phyloP scores from a whole-genome alignment of 2,797 vertebrate species.

The Synanceia verrucosa region DNA sequence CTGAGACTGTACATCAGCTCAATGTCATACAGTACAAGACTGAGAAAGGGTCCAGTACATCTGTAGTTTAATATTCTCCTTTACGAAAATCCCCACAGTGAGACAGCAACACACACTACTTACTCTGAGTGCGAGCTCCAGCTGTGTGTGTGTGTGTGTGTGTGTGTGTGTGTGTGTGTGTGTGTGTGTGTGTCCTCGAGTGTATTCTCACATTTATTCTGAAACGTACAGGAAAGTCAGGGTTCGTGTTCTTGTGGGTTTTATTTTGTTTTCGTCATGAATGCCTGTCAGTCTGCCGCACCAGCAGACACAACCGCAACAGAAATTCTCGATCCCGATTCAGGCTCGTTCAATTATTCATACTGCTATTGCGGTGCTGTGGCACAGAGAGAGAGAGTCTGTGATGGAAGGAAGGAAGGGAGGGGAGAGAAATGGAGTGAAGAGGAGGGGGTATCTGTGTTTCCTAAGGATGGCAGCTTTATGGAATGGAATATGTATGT shows the following conservation, averaged over 20 bases:
- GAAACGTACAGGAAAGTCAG: slow-evolving; percentile 18
- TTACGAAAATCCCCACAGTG: slow-evolving; percentile 32
- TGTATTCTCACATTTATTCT: slow-evolving; percentile 17
- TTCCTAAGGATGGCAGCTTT: slow-evolving; percentile 55
- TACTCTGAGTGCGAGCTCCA: neutral
- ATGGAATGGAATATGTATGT: slow-evolving; percentile 66
- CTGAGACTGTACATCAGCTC: slow-evolving; percentile 36
- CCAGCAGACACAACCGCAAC: slow-evolving; percentile 71
- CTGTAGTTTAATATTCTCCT: slow-evolving; percentile 38
- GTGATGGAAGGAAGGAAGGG: neutral
- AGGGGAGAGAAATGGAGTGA: neutral
- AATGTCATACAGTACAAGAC: slow-evolving; percentile 41
- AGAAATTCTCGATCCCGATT: slow-evolving; percentile 74
- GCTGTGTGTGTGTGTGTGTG: neutral
- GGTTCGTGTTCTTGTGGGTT: slow-evolving; percentile 23
- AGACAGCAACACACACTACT: neutral
- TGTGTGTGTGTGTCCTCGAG: slow-evolving; percentile 7
- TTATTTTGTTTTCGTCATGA: slow-evolving; percentile 52
- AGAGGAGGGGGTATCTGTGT: slow-evolving; percentile 22
- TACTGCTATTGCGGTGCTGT: slow-evolving; percentile 74
- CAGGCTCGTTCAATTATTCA: slow-evolving; percentile 81
- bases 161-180: slow-evolving; percentile 18
- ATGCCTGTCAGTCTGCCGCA: slow-evolving; percentile 28
- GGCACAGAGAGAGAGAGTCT: slow-evolving; percentile 28
- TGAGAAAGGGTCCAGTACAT: slow-evolving; percentile 17